phyloP scores from a whole-genome alignment of 2,797 vertebrate species.

The Mycteria americana region DNA sequence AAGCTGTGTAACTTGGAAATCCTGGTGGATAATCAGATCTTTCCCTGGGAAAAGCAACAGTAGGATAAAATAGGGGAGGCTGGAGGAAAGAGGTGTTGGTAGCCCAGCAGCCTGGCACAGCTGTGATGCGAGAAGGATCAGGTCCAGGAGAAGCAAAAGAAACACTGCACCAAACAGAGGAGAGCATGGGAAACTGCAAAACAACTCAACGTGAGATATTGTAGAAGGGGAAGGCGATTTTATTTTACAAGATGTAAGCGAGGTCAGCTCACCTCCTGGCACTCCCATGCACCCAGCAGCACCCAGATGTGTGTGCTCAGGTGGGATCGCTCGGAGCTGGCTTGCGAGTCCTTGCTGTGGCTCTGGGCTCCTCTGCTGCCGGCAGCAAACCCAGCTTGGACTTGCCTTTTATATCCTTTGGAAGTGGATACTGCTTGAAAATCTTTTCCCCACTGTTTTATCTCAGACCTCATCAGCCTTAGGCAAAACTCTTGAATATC shows the following conservation, averaged over 20 bases:
- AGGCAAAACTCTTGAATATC: background rate
- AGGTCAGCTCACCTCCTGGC: background rate
- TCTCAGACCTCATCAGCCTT: background rate
- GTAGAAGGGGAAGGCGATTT: background rate
- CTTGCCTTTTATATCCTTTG: background rate
- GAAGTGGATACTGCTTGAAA: background rate
- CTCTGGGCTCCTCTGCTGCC: background rate
- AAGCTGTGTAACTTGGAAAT: background rate
- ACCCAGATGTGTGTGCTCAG: background rate
- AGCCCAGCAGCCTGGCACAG: background rate
- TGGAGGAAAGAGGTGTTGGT: background rate
- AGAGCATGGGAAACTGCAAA: background rate
- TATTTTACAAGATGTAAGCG: too few species aligned
- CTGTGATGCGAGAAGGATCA: rapidly evolving
- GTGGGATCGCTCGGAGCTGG: rapidly evolving
- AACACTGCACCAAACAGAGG: background rate
- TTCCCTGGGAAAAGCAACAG: background rate
- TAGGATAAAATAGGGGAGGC: background rate
- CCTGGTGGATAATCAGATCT: background rate
- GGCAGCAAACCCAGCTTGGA: background rate
- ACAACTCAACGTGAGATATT: rapidly evolving
- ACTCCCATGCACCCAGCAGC: background rate
- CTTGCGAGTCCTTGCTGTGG: background rate
- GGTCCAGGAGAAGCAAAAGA: background rate
- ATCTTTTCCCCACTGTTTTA: background rate